Evolutionary conservation across 2,888 invertebrate genomes (phyloP), one percentile per base, ranked within the genome.

Genomic region (Drosophila prolongata): DNA sequence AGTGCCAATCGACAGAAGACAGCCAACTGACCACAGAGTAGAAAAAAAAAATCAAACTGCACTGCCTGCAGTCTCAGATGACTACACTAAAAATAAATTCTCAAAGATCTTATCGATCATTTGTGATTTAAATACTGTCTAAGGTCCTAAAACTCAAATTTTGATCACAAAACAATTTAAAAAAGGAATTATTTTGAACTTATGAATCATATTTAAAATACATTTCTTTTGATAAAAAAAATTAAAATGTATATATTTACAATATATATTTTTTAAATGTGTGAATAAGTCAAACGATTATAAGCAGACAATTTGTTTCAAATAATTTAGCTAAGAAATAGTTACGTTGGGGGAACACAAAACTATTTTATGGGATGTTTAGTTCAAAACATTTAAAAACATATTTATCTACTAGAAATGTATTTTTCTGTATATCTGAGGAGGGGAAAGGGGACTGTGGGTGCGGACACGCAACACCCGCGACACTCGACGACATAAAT

Each of bases 401-500:
- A 11, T 35, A 35, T 38, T 38, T 38, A 38, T 38, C n/a, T n/a
- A 44, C 13, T 44, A 8, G 13, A n/a, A 8, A 24, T 44, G 1
- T 14, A 30, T 10, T 35, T 53, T 43, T 0, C 24, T 35, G 49
- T 59, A 27, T 59, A 27, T 2, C 44, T 11, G 50, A 46, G 59
- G n/a, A n/a, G 38, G 46, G 2, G 1, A 6, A 6, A 5, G 44
- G 40, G 55, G 68, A 6, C 13, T 43, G 24, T 27, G 52, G 59
- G 43, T 24, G 52, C 24, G 6, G 72, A 75, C 80, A 82, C 79
- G 85, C 85, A 83, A 80, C 83, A 79, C 83, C 85, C 83, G 83
- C 83, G 82, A 85, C 80, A 80, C 66, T 71, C 58, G 43, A 54
- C 77, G 80, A 79, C 82, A 83, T 83, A 83, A 85, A 83, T 83